Conservation (phyloP, 92 coral and sea anemone genomes). For the Blastomussa wellsi region DNA sequence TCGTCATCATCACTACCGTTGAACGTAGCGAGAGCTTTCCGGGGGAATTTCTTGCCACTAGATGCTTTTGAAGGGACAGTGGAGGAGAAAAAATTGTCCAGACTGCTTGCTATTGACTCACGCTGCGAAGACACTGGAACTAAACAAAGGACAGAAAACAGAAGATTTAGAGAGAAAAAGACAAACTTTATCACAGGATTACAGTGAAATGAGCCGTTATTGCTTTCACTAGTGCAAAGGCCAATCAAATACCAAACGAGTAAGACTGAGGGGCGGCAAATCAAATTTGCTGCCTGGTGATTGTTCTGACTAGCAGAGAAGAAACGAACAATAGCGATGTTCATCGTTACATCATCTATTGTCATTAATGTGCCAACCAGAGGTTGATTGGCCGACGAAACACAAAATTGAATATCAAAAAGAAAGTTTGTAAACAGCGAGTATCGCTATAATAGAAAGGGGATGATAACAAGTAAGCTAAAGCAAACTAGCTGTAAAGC, state of each 20-base stretch:
- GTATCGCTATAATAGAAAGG: no score
- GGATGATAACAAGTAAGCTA: no score
- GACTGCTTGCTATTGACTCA: conserved; percentile 22
- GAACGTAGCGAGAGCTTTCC: conserved; percentile 4
- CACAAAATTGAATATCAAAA: no score
- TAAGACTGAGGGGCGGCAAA: not conserved
- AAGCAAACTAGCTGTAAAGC: no score
- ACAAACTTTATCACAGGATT: not conserved
- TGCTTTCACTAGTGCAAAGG: not conserved
- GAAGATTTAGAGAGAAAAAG: not conserved
- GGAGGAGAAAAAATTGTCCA: conserved; percentile 50
- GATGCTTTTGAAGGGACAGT: conserved; percentile 18
- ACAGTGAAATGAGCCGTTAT: not conserved
- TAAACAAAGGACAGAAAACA: not conserved
- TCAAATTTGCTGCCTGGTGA: not conserved
- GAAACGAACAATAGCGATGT: no score
- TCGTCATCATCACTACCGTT: conserved; percentile 36
- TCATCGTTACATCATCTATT: no score
- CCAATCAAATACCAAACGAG: not conserved
- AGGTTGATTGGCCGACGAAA: no score
- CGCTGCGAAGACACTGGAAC: conserved; percentile 28
- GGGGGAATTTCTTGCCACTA: conserved; percentile 29
- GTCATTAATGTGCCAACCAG: no score
- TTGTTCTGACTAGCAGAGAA: no score
- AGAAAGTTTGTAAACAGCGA: no score